phyloP scores from a whole-genome alignment of 2,113 vertebrate species.

The Vidua macroura region DNA sequence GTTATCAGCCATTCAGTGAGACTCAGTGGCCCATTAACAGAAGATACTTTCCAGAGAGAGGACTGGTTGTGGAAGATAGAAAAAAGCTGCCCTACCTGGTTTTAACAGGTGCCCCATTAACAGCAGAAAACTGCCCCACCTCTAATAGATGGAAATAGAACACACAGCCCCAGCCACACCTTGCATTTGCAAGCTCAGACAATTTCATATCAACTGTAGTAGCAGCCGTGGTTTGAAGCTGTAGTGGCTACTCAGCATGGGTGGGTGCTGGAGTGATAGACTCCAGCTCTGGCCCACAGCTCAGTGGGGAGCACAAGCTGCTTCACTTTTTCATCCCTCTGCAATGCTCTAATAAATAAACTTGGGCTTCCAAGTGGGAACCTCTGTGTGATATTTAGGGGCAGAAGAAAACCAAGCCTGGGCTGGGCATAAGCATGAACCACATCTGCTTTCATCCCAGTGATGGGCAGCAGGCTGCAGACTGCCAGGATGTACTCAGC shows the following conservation, averaged over 20 bases:
- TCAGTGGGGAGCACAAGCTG: not conserved
- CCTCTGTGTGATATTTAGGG: not conserved
- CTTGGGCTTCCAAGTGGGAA: not conserved
- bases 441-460: not conserved
- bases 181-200: not conserved
- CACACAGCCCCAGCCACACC: not conserved
- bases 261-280: rapidly evolving
- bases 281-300: not conserved
- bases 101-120: not conserved
- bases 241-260: not conserved
- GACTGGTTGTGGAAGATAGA: not conserved
- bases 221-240: not conserved
- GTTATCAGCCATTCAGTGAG: not conserved
- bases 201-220: not conserved
- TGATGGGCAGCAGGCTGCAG: not conserved
- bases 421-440: no score
- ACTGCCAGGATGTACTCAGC: rapidly evolving
- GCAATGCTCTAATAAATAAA: not conserved
- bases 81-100: not conserved
- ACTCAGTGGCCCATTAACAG: not conserved
- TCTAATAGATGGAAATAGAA: not conserved
- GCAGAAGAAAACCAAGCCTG: not conserved
- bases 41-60: not conserved
- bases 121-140: not conserved
- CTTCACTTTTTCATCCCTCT: not conserved